Evolutionary conservation across 30 jellyfish, hydroid and myxozoan species (phyloP), one percentile per base, ranked within the genome.

Genomic region (Aurelia aurita): DNA sequence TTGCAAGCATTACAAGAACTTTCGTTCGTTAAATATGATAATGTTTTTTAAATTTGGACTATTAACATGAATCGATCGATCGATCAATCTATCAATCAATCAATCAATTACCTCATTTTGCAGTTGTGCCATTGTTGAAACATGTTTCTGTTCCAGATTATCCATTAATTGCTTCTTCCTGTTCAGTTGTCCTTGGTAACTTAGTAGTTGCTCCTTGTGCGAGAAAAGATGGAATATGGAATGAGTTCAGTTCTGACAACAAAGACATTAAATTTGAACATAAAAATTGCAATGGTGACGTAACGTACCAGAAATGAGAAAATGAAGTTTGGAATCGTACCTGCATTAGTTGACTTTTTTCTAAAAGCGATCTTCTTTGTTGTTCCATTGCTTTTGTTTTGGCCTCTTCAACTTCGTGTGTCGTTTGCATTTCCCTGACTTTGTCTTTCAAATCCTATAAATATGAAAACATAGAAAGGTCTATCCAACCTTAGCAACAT

Each of bases 121-220:
- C 16, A 86, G 88, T 47, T 68, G 79, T 28, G 95, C 87, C 20
- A 74, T 15, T 22, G 51, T 22, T 9, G 58, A 32, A 16, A 75
- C 89, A 58, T 86, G 95, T 23, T 74, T 86, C 82, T 75, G 81
- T 51, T 86, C 95, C 59, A 86, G 54, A 19, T 67, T 66, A 7
- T 86, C 95, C 74, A 86, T 60, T 58, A 66, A 22, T 35, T 86
- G 95, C 54, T 86, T 86, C 65, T 86, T 86, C 58, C 88, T 75
- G 13, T 89, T 65, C 67, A 86, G 79, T 47, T 86, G 95, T 26
- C 95, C 95, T 74, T 86, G 95, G 58, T 70, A 86, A 16, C 95
- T 81, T 7, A 86, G 71, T 3, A 86, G 43, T 64, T 86, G 95
- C 23, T 63, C 71, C 95, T 86, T 47, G n/a, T 19, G 12, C 10